These are phyloP conservation scores for Alethe diademata DNA, from an alignment of 2,113 vertebrate genomes.

Conservation along the genomic window DNA sequence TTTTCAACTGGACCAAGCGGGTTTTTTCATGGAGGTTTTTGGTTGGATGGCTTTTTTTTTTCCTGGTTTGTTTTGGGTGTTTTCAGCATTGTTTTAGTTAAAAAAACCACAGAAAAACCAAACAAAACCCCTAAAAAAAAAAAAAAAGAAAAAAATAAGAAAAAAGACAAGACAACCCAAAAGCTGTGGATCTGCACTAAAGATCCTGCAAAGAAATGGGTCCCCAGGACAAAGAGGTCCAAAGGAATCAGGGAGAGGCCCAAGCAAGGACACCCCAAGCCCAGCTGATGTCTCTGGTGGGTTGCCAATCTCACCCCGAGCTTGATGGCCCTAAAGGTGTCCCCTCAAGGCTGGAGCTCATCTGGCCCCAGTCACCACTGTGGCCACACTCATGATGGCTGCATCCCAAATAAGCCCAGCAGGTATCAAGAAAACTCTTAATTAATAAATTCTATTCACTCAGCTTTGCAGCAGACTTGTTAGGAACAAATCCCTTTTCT, in stretches of 20 bases:
- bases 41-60: background rate
- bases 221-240: background rate
- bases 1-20: background rate
- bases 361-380: background rate
- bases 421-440: background rate
- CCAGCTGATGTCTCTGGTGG: rapidly evolving
- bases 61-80: background rate
- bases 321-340: background rate
- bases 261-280: background rate
- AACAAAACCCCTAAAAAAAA: background rate
- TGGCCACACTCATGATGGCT: rapidly evolving
- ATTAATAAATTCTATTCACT: background rate
- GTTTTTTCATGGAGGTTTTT: background rate
- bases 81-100: background rate
- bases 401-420: background rate
- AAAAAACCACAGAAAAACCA: background rate
- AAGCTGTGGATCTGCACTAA: background rate
- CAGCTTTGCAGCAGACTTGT: background rate
- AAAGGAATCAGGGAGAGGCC: background rate
- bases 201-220: background rate
- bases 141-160: background rate
- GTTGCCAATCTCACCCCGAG: rapidly evolving
- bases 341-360: background rate
- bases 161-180: no score
- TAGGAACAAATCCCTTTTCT: background rate